Evolutionary conservation across 2,113 vertebrate species (phyloP).

Genomic region (Psophia crepitans): DNA sequence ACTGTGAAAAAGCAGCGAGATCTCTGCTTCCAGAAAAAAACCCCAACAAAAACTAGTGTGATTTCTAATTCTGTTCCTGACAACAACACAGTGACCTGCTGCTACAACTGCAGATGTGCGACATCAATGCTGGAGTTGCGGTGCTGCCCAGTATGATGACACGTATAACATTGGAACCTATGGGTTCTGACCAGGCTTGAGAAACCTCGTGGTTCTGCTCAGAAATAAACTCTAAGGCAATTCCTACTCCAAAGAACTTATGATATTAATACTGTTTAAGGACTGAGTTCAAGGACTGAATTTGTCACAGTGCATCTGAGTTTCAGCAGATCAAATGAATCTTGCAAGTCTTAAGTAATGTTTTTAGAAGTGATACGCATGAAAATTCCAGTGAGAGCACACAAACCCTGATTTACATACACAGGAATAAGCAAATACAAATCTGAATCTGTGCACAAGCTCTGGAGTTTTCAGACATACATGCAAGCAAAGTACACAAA

Average conservation of each 20-base stretch:
- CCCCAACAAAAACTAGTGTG: neutral
- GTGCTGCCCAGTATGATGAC: neutral
- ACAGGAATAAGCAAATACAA: neutral
- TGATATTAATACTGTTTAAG: neutral
- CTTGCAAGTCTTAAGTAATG: neutral
- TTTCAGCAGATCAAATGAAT: neutral
- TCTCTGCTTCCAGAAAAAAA: neutral
- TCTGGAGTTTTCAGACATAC: slow-evolving; percentile 47
- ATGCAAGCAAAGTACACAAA: slow-evolving; percentile 45
- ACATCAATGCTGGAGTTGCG: neutral
- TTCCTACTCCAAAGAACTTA: neutral
- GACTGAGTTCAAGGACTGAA: neutral
- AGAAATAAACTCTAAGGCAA: neutral
- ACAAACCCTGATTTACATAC: neutral
- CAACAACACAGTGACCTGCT: neutral
- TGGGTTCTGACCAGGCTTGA: neutral
- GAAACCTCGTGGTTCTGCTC: neutral
- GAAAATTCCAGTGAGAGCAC: slow-evolving; percentile 50
- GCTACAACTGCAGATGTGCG: neutral
- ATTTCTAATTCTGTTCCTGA: neutral
- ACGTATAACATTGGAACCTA: rapidly evolving
- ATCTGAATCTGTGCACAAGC: slow-evolving; percentile 13
- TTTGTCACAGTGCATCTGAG: neutral
- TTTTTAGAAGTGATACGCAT: neutral
- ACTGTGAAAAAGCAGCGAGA: neutral